phyloP scores from a whole-genome alignment of 2,888 invertebrate species.

The Eupeodes luniger region DNA sequence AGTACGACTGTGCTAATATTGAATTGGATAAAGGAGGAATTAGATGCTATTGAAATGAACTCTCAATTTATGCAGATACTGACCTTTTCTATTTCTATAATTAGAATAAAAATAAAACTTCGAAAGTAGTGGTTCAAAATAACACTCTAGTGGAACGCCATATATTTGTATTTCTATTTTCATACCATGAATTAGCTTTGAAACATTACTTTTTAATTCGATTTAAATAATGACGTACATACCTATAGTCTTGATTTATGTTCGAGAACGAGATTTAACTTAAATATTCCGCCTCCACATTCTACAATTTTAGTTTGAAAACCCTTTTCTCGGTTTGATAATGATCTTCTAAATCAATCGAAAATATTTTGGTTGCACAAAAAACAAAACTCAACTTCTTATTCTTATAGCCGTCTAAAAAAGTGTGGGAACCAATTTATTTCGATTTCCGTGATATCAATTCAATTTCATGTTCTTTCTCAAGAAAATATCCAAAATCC shows the following conservation, averaged over 20 bases:
- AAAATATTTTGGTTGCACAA: slow-evolving; percentile 7
- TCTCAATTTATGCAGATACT: too few relatives aligned
- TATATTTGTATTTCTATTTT: neutral
- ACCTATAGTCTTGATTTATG: neutral
- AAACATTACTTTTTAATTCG: too few relatives aligned
- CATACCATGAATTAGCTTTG: too few relatives aligned
- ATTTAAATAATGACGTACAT: too few relatives aligned
- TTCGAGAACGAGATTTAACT: too few relatives aligned
- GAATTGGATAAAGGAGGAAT: too few relatives aligned
- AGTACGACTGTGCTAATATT: too few relatives aligned
- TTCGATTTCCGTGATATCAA: slow-evolving; percentile 59
- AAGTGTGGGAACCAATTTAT: slow-evolving; percentile 69
- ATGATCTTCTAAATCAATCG: slow-evolving; percentile 56
- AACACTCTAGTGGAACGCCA: neutral
- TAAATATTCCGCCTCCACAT: slow-evolving; percentile 4
- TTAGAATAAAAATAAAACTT: neutral
- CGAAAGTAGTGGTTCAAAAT: neutral
- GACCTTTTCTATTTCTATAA: too few relatives aligned
- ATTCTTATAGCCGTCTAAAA: slow-evolving; percentile 4
- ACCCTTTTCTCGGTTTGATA: slow-evolving; percentile 43
- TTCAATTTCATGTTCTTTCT: slow-evolving; percentile 41
- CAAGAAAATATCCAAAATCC: neutral
- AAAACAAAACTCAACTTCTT: slow-evolving; percentile 44
- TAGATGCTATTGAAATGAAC: too few relatives aligned
- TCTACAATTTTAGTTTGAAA: neutral